phyloP scores from a whole-genome alignment of 2,797 vertebrate genomes.

The Galaxias olidus region DNA sequence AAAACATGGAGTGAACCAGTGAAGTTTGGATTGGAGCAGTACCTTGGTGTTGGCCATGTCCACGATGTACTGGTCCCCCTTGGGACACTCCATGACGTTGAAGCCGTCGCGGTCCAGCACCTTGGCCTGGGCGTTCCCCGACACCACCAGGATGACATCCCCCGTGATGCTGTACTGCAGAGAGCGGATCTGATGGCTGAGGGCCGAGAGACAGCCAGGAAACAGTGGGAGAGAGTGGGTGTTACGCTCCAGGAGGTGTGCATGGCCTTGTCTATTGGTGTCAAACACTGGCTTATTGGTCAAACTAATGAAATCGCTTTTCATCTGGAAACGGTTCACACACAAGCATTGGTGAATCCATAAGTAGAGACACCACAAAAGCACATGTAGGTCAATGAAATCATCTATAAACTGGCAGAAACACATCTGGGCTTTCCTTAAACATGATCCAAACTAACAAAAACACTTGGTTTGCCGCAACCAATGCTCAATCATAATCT shows the following conservation, averaged over 20 bases:
- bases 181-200: slow-evolving; percentile 92
- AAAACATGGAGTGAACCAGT: too few species aligned
- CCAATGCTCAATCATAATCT: too few species aligned
- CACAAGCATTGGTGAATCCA: slow-evolving; percentile 10
- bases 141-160: slow-evolving; percentile 93
- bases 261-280: background rate
- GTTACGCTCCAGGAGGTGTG: background rate
- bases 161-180: slow-evolving; percentile 95
- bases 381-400: background rate
- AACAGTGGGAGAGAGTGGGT: too few species aligned
- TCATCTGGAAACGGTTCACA: slow-evolving; percentile 17
- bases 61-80: slow-evolving; percentile 98
- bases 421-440: too few species aligned
- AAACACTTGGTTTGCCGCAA: too few species aligned
- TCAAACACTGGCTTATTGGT: slow-evolving; percentile 30
- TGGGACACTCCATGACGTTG: slow-evolving; percentile 94
- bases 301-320: slow-evolving; percentile 11
- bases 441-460: too few species aligned
- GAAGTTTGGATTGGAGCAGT: slow-evolving; percentile 16
- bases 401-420: too few species aligned
- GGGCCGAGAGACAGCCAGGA: slow-evolving; percentile 8
- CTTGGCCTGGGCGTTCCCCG: slow-evolving; percentile 95
- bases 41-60: slow-evolving; percentile 99
- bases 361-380: slow-evolving; percentile 20
- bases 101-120: slow-evolving; percentile 97